phyloP scores from a whole-genome alignment of 2,797 vertebrate genomes.

The Amphiprion clarkii region DNA sequence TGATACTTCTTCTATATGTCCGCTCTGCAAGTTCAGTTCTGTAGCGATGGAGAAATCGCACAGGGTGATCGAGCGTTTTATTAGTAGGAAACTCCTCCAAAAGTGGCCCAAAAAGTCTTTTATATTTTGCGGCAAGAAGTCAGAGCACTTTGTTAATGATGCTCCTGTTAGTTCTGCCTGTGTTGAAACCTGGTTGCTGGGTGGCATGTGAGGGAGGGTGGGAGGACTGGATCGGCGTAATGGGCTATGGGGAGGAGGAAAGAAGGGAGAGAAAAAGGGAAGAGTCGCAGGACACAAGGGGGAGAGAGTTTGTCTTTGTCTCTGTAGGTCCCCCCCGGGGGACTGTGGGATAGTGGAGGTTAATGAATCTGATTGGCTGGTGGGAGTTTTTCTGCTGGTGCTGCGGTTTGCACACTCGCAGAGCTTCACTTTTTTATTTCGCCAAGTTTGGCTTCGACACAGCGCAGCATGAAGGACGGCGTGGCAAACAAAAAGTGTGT shows the following conservation, averaged over 20 bases:
- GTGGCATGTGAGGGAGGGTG: slow-evolving; percentile 26
- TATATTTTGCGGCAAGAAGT: slow-evolving; percentile 1
- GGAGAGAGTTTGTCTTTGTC: slow-evolving; percentile 87
- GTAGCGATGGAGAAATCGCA: too few relatives aligned
- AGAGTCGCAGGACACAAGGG: slow-evolving; percentile 75
- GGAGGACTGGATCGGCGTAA: slow-evolving; percentile 35
- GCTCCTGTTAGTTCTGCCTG: slow-evolving; percentile 16
- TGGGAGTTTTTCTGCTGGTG: slow-evolving; percentile 85
- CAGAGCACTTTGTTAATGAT: slow-evolving; percentile 15
- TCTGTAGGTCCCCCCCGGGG: slow-evolving; percentile 75
- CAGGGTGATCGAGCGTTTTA: not conserved
- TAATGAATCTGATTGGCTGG: slow-evolving; percentile 86
- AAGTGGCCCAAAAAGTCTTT: not conserved
- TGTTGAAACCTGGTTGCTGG: slow-evolving; percentile 30
- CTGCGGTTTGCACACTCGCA: slow-evolving; percentile 79
- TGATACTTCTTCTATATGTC: too few relatives aligned
- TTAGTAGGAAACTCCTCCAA: not conserved
- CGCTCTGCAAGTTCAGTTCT: too few relatives aligned
- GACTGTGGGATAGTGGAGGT: slow-evolving; percentile 83
- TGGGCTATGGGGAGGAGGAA: slow-evolving; percentile 40
- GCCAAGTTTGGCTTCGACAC: slow-evolving; percentile 71
- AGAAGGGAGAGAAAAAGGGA: slow-evolving; percentile 34
- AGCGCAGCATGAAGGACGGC: slow-evolving; percentile 74
- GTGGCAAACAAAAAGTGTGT: slow-evolving; percentile 47
- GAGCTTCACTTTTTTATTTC: slow-evolving; percentile 77